phyloP scores from a whole-genome alignment of 2,113 vertebrate genomes.

The Peromyscus polionotus region DNA sequence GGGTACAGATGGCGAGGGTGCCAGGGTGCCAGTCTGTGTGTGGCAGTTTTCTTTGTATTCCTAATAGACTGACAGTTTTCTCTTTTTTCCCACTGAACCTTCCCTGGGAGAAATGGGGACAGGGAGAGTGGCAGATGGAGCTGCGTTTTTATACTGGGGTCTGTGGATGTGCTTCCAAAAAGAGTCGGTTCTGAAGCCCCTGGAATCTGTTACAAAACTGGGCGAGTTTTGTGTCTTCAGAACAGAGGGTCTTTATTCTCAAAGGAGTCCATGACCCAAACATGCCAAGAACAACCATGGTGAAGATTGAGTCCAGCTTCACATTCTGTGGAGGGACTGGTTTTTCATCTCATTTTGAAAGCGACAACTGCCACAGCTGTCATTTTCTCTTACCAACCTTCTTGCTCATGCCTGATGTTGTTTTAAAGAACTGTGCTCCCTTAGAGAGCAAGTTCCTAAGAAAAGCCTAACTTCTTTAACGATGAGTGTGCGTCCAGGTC shows the following conservation, averaged over 20 bases:
- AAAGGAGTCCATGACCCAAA: slow-evolving; percentile 5
- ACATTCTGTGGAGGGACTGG: neutral
- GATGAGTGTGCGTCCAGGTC: neutral
- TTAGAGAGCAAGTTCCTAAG: slow-evolving; percentile 11
- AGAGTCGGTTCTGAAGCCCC: neutral
- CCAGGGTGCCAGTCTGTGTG: slow-evolving; percentile 53
- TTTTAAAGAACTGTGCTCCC: neutral
- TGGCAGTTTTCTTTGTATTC: slow-evolving; percentile 64
- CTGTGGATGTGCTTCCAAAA: neutral
- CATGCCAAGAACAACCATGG: neutral
- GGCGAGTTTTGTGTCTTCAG: neutral
- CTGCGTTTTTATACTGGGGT: neutral
- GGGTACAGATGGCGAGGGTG: slow-evolving; percentile 56
- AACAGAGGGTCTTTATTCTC: neutral
- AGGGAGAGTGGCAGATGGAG: neutral
- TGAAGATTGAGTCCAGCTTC: neutral
- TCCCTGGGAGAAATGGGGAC: slow-evolving; percentile 46
- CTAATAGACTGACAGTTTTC: slow-evolving; percentile 19
- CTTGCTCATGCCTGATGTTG: neutral
- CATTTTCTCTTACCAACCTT: neutral
- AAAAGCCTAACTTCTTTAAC: slow-evolving; percentile 39
- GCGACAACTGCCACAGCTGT: neutral
- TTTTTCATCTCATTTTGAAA: neutral
- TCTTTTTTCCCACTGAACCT: neutral
- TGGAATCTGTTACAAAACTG: neutral